Evolutionary conservation across 2,888 invertebrate species (phyloP).

Genomic region (Meloe dianella): DNA sequence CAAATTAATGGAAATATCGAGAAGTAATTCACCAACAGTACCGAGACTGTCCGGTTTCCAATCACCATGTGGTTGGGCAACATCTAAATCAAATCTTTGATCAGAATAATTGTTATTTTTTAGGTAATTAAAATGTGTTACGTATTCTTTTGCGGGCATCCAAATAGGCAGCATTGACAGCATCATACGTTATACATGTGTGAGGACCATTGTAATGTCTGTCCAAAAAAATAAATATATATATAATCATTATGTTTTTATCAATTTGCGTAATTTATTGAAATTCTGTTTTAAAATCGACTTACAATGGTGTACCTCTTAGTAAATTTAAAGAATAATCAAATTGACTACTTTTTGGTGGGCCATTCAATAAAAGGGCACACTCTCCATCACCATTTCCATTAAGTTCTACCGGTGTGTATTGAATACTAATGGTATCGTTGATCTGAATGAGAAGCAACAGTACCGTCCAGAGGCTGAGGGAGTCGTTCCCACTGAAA

Average conservation of each 20-base stretch:
- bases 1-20: slow-evolving; percentile 83
- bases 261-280: too few species aligned
- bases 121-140: slow-evolving; percentile 61
- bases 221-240: slow-evolving; percentile 55
- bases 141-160: slow-evolving; percentile 87
- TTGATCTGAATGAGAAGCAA: slow-evolving; percentile 14
- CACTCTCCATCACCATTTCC: slow-evolving; percentile 66
- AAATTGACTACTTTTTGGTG: slow-evolving; percentile 79
- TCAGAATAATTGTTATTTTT: slow-evolving; percentile 43
- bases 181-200: slow-evolving; percentile 88
- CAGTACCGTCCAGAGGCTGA: slow-evolving; percentile 21
- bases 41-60: slow-evolving; percentile 87
- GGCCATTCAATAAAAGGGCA: slow-evolving; percentile 78
- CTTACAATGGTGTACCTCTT: slow-evolving; percentile 77
- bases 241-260: too few species aligned
- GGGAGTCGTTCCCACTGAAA: slow-evolving; percentile 34
- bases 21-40: slow-evolving; percentile 82
- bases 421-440: slow-evolving; percentile 48
- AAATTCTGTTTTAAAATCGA: slow-evolving; percentile 54
- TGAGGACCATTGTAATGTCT: slow-evolving; percentile 74
- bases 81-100: slow-evolving; percentile 65
- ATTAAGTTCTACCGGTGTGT: slow-evolving; percentile 51
- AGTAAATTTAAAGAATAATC: slow-evolving; percentile 86
- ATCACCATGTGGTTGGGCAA: slow-evolving; percentile 79
- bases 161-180: slow-evolving; percentile 85